Base-by-base conservation (phyloP, 2,113 vertebrate species). In the Anseranas semipalmata region DNA sequence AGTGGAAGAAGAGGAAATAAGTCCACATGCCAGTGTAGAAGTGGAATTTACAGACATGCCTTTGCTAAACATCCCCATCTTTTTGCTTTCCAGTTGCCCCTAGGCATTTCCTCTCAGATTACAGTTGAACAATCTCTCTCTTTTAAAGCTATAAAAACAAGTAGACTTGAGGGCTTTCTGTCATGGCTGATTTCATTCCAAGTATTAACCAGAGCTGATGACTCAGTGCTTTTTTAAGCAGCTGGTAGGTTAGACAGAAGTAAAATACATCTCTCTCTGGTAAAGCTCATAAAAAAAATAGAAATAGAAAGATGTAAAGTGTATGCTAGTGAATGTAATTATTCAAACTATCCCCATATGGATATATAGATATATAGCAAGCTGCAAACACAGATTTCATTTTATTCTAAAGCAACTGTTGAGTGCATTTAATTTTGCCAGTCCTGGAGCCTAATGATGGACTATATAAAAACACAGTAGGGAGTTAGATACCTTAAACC, bases 91-190 rank as follows among this genome's bases (percentile, higher is more conserved):
- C 59, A 28, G 15, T 55, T 73, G 71, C 65, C 88, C 53, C 15
- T 4, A 55, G 77, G 91, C 78, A 20, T 90, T 90, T 90, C 45
- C 71, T 89, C 87, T 94, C 75, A n/a, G 37, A 75, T 95, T 95
- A 70, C 72, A 74, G 60, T 87, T 59, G 43, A 96, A 58, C 75
- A 77, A 18, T 67, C 87, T 80, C 84, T 73, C 0, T 1, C 43
- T 91, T 94, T 93, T 43, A 78, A 82, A 89, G 45, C 90, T 41
- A 21, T 76, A 65, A 89, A 80, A 66, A 7, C 73, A 89, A 89
- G 82, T 13, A 66, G 70, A 45, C 79, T 91, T 85, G 60, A 79
- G 91, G 81, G 58, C 58, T 89, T 85, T 85, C 84, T 82, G 37
- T 92, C 2, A 0, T 75, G 80, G 83, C 92, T 86, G 78, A 76